Evolutionary conservation across 2,113 vertebrate genomes (phyloP).

Genomic region (Gila orcuttii): DNA sequence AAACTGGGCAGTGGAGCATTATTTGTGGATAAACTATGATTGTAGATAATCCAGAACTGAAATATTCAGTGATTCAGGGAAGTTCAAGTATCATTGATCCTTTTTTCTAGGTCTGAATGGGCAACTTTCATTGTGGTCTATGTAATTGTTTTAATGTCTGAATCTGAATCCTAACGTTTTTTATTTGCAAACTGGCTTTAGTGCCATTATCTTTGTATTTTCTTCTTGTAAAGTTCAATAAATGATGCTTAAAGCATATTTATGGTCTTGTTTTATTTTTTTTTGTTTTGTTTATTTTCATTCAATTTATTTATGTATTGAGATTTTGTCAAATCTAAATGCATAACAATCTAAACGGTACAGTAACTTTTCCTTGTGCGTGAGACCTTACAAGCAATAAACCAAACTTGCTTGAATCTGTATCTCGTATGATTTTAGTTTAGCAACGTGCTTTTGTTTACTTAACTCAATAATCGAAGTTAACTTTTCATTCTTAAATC

Average conservation of each 20-base stretch:
- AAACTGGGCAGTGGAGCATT: not conserved
- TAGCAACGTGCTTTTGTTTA: not conserved
- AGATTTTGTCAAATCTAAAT: not conserved
- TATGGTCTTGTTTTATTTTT: not conserved
- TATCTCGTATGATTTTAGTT: not conserved
- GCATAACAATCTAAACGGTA: not conserved
- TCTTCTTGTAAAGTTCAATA: slow-evolving; percentile 58
- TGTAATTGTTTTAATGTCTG: slow-evolving; percentile 31
- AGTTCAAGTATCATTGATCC: not conserved
- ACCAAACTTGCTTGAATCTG: not conserved
- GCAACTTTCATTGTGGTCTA: not conserved
- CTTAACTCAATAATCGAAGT: not conserved
- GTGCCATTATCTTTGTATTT: slow-evolving; percentile 47
- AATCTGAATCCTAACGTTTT: slow-evolving; percentile 14
- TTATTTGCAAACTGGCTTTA: slow-evolving; percentile 32
- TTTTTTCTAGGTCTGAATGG: not conserved
- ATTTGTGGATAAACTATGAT: not conserved
- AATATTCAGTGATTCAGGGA: slow-evolving; percentile 46
- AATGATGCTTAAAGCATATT: slow-evolving; percentile 32
- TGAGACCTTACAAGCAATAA: not conserved
- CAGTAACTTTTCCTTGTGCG: not conserved
- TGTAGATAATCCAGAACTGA: slow-evolving; percentile 28
- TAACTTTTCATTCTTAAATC: not conserved
- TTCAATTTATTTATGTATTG: not conserved
- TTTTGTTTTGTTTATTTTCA: not conserved